Evolutionary conservation across 2,797 vertebrate species (phyloP).

Genomic region (Microhierax caerulescens): DNA sequence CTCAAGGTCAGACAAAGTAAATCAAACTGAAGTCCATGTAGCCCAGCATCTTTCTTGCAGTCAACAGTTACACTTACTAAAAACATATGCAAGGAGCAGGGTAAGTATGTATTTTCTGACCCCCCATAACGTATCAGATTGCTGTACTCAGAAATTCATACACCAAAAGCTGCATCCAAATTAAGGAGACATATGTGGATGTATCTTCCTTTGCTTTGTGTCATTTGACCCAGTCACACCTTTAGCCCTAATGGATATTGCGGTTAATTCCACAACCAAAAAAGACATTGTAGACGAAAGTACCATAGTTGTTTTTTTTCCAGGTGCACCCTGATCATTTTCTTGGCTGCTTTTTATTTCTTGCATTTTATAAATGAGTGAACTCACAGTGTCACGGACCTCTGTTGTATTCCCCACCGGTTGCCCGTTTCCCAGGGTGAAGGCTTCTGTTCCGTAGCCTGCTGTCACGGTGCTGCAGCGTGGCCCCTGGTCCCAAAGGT

Average conservation of each 20-base stretch:
- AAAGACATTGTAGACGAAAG: not conserved
- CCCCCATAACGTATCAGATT: not conserved
- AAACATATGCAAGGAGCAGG: not conserved
- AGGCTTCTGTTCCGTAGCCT: not conserved
- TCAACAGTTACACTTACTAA: not conserved
- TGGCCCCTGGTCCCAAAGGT: accelerated
- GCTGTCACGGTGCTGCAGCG: accelerated
- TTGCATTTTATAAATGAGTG: not conserved
- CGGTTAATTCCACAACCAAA: not conserved
- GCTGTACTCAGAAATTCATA: not conserved
- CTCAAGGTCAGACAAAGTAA: not conserved
- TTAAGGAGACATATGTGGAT: not conserved
- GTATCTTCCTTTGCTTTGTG: not conserved
- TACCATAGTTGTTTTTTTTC: not conserved
- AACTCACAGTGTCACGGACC: not conserved
- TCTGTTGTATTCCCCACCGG: not conserved
- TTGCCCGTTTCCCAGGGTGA: not conserved
- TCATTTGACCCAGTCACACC: not conserved
- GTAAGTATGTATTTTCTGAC: not conserved
- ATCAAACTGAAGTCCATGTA: accelerated
- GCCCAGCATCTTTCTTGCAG: not conserved
- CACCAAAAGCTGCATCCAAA: not conserved
- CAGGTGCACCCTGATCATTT: not conserved
- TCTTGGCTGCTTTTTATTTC: not conserved
- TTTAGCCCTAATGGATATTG: not conserved